Evolutionary conservation across 2,888 invertebrate species (phyloP).

Genomic region (Siphlonurus alternatus): DNA sequence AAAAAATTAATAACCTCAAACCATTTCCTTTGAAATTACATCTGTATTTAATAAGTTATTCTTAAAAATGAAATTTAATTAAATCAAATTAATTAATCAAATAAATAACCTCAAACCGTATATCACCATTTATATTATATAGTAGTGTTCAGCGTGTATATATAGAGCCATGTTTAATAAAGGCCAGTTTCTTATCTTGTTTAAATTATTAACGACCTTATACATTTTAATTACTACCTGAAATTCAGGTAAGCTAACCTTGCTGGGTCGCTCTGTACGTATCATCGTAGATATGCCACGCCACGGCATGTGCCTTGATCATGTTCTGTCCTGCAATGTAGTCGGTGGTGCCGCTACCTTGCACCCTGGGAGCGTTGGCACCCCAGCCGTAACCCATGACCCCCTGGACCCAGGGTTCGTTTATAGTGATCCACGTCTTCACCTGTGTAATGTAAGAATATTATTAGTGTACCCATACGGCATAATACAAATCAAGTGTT

Average conservation of each 20-base stretch:
- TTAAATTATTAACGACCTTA: too few relatives aligned
- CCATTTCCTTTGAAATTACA: too few relatives aligned
- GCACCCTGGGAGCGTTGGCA: conserved; percentile 22
- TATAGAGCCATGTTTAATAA: too few relatives aligned
- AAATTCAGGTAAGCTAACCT: too few relatives aligned
- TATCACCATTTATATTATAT: too few relatives aligned
- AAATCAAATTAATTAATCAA: background rate
- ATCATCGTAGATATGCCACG: conserved; percentile 41
- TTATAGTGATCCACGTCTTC: conserved; percentile 58
- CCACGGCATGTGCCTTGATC: conserved; percentile 44
- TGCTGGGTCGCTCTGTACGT: conserved; percentile 35
- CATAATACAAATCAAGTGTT: background rate
- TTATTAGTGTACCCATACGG: background rate
- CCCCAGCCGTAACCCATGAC: conserved; percentile 34
- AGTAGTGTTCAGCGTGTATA: too few relatives aligned
- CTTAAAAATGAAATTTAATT: too few relatives aligned
- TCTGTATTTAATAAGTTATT: too few relatives aligned
- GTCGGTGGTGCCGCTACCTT: conserved; percentile 37
- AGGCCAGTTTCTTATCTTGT: too few relatives aligned
- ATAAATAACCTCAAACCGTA: too few relatives aligned
- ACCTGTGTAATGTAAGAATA: conserved; percentile 24
- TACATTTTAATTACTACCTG: too few relatives aligned
- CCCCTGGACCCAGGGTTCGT: conserved; percentile 48
- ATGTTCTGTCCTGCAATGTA: conserved; percentile 46
- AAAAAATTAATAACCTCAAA: too few relatives aligned